phyloP scores from a whole-genome alignment of 2,797 vertebrate genomes.

The Chromis chromis region DNA sequence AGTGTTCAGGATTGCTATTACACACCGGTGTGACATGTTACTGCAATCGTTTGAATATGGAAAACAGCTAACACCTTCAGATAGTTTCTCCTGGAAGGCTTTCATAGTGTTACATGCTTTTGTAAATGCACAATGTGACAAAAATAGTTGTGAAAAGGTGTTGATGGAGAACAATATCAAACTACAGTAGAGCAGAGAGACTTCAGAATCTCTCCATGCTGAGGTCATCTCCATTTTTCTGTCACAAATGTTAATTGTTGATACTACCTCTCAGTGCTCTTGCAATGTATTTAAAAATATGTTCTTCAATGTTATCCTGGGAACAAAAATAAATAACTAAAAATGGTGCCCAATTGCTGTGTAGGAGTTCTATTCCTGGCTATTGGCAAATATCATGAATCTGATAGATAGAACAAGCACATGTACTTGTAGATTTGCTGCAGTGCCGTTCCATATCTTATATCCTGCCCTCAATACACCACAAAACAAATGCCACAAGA shows the following conservation, averaged over 20 bases:
- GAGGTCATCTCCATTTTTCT: background rate
- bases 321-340: too few relatives aligned
- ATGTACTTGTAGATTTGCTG: conserved; percentile 40
- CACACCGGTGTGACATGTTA: background rate
- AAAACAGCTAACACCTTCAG: background rate
- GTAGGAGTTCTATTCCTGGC: conserved; percentile 1
- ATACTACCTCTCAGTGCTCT: background rate
- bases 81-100: background rate
- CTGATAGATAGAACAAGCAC: conserved; percentile 19
- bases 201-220: background rate
- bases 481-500: conserved; percentile 73
- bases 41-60: background rate
- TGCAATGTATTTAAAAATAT: background rate
- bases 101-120: background rate
- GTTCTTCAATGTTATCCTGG: background rate
- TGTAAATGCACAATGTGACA: background rate
- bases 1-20: background rate
- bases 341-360: background rate
- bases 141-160: background rate
- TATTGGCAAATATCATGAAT: conserved; percentile 25
- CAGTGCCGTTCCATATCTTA: conserved; percentile 46
- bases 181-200: background rate
- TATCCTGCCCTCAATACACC: conserved; percentile 41
- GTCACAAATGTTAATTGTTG: background rate
- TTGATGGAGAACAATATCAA: background rate